Conservation (phyloP, 1,140 invertebrate species). For the Bombus fervidus region DNA sequence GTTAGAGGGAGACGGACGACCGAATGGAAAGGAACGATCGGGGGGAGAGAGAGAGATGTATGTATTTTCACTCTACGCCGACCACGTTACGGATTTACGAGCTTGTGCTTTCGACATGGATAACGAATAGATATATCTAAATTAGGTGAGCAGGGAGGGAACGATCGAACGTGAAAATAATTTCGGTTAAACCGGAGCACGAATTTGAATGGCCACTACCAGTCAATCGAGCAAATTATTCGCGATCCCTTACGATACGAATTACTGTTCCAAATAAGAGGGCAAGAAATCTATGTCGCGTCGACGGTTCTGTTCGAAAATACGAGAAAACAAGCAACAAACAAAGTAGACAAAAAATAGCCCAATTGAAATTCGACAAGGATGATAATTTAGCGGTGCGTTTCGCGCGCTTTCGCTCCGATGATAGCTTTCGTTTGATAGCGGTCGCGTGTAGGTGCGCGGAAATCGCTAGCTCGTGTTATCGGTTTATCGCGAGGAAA, state of each 20-base stretch:
- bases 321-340: no score
- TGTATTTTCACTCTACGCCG: conserved; percentile 12
- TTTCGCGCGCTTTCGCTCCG: not conserved
- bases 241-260: not conserved
- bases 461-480: not conserved
- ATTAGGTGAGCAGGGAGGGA: conserved; percentile 11
- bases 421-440: not conserved
- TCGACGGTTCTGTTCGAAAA: no score
- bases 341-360: not conserved
- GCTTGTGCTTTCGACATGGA: conserved; percentile 36
- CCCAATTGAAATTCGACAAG: conserved; percentile 1
- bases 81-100: conserved; percentile 38
- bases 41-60: not conserved
- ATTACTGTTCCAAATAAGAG: not conserved
- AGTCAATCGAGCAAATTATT: conserved; percentile 5
- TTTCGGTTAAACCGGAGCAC: conserved; percentile 22
- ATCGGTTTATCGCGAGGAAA: not conserved
- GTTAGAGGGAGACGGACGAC: not conserved
- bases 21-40: not conserved
- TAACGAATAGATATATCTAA: conserved; percentile 48
- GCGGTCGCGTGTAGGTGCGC: not conserved
- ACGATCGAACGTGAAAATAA: conserved; percentile 16
- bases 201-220: conserved; percentile 10
- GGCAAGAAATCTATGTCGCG: not conserved
- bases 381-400: not conserved